Conservation (phyloP, 2,113 vertebrate genomes). For the Camelus dromedarius region DNA sequence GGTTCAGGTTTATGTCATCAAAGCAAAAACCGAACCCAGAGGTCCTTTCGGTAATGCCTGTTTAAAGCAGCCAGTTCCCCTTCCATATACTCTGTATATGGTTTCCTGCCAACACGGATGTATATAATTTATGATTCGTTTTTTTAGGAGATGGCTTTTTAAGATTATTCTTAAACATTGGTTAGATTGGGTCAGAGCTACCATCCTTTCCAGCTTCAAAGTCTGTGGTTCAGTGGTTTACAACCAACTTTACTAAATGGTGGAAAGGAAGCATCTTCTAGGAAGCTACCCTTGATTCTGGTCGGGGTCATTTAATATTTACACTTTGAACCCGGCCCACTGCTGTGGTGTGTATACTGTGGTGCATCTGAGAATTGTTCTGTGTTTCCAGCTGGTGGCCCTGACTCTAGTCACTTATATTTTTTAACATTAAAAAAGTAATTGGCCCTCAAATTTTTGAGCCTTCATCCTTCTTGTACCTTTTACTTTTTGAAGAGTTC, state of each 20-base stretch:
- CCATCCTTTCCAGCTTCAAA: background rate
- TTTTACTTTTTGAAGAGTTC: background rate
- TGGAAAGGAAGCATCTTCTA: slow-evolving; percentile 64
- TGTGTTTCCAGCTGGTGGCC: background rate
- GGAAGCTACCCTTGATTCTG: slow-evolving; percentile 55
- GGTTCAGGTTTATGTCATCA: slow-evolving; percentile 58
- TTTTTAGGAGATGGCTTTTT: slow-evolving; percentile 63
- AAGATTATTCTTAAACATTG: slow-evolving; percentile 52
- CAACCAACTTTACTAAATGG: slow-evolving; percentile 4
- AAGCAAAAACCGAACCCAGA: slow-evolving; percentile 23
- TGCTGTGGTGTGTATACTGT: background rate
- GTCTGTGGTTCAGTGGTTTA: slow-evolving; percentile 55
- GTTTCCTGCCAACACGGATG: background rate
- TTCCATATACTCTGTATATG: background rate
- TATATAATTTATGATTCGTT: slow-evolving; percentile 51
- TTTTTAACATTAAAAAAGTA: slow-evolving; percentile 48
- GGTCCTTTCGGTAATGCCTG: background rate
- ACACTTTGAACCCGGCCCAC: slow-evolving; percentile 32
- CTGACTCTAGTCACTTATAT: background rate
- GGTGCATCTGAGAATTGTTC: slow-evolving; percentile 54
- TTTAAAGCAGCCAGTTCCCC: slow-evolving; percentile 8
- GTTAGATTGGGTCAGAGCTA: slow-evolving; percentile 34
- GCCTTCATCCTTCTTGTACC: background rate
- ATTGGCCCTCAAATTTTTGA: background rate
- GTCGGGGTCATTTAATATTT: slow-evolving; percentile 67